Base-by-base conservation (phyloP, 2,888 invertebrate genomes). In the Elmis aenea region DNA sequence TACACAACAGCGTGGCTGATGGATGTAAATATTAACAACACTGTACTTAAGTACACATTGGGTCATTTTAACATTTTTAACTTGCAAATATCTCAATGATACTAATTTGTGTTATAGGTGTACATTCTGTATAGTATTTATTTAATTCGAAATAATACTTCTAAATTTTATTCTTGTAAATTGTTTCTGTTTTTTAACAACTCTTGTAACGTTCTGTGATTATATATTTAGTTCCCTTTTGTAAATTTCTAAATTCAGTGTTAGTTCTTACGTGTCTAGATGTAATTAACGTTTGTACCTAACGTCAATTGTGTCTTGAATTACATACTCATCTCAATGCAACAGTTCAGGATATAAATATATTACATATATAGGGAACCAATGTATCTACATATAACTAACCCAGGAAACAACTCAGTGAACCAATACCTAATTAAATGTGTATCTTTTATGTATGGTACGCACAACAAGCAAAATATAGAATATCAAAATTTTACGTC, bases 81-180 rank as follows among this genome's bases (percentile, higher is more conserved):
- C 50, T 51, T 50, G 42, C 50, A 52, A 49, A 43, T 55, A 50
- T 48, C 49, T 45, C 21, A 32, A 26, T 33, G 25, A 20, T 26
- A 25, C 15, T 41, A 34, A 34, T 53, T 52, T 45, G 54, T 57
- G 52, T 50, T 51, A 42, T 54, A 55, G 53, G 61, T 65, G 64
- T 64, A 65, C 62, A 65, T 64, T 64, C 60, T 65, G 65, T 65
- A 65, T 62, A 64, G 64, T 65, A 65, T 64, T 65, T 64, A 64
- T 65, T 65, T 52, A 45, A 52, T 57, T 57, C 54, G 51, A 56
- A 57, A 53, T 54, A 52, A 57, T 48, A 57, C 52, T 50, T 45
- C 50, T 34, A 33, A 54, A 54, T 49, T 38, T 33, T 37, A 34
- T 33, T 26, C 25, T 36, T 36, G 32, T 29, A 37, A 37, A 44